phyloP scores from a whole-genome alignment of 2,888 invertebrate species.

The Beris chalybata region DNA sequence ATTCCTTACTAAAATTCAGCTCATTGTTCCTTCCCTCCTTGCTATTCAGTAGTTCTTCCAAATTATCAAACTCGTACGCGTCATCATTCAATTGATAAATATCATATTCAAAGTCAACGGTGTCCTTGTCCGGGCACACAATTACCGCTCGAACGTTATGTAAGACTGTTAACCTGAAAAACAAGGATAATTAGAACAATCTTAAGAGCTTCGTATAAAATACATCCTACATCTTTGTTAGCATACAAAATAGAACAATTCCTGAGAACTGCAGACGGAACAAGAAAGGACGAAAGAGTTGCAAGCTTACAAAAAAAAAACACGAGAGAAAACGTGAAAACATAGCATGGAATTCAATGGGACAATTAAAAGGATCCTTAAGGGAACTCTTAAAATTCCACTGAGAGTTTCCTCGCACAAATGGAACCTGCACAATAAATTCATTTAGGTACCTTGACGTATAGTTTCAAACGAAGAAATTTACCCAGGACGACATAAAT shows the following conservation, averaged over 20 bases:
- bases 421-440: no score
- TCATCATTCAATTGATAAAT: conserved; percentile 36
- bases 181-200: not conserved
- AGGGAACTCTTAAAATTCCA: not conserved
- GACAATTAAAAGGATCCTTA: conserved; percentile 4
- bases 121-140: conserved; percentile 18
- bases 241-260: not conserved
- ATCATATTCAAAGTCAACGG: conserved; percentile 32
- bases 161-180: conserved; percentile 33
- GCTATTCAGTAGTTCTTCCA: conserved; percentile 31
- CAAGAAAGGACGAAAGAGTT: conserved; percentile 3
- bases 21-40: conserved; percentile 5
- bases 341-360: not conserved
- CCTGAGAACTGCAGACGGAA: not conserved
- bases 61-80: conserved; percentile 32
- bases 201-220: not conserved
- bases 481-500: no score
- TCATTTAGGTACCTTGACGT: no score
- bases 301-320: not conserved
- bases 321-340: not conserved
- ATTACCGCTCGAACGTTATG: conserved; percentile 32
- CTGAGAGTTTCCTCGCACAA: not conserved
- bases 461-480: no score
- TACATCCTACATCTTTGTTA: not conserved
- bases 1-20: conserved; percentile 34